Conservation (phyloP, 2,888 invertebrate species). For the Elysia crispata region DNA sequence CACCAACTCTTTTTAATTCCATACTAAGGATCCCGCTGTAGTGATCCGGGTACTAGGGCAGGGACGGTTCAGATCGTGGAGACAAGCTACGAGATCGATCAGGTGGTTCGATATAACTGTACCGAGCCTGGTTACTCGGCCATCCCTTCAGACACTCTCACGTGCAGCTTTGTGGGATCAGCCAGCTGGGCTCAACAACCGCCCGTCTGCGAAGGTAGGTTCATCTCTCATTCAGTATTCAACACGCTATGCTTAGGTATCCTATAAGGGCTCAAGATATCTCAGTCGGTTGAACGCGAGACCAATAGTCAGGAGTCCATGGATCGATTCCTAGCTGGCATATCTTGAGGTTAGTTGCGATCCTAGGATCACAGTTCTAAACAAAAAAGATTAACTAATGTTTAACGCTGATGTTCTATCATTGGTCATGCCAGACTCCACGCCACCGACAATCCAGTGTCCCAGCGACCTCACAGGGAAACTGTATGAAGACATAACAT, state of each 20-base stretch:
- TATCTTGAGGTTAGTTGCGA: too few relatives aligned
- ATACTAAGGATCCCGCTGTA: slow-evolving; percentile 56
- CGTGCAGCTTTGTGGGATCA: slow-evolving; percentile 50
- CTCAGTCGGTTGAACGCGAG: too few relatives aligned
- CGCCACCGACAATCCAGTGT: slow-evolving; percentile 5
- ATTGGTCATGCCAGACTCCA: not conserved
- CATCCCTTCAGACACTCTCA: slow-evolving; percentile 44
- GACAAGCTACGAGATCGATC: slow-evolving; percentile 59
- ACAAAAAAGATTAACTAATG: too few relatives aligned
- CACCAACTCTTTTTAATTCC: too few relatives aligned
- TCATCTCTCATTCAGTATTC: too few relatives aligned
- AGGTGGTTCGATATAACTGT: slow-evolving; percentile 57
- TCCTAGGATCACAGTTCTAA: too few relatives aligned
- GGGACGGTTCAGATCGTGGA: slow-evolving; percentile 56
- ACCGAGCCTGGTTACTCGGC: slow-evolving; percentile 56
- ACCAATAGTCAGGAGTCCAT: too few relatives aligned
- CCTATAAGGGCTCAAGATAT: too few relatives aligned
- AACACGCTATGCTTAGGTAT: too few relatives aligned
- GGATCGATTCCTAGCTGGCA: too few relatives aligned
- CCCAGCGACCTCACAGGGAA: slow-evolving; percentile 16
- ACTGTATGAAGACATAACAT: slow-evolving; percentile 18
- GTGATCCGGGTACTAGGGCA: slow-evolving; percentile 64
- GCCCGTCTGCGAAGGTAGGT: slow-evolving; percentile 44
- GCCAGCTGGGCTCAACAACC: slow-evolving; percentile 54
- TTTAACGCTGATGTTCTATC: too few relatives aligned